Percentiles rank a stretch among this genome's conserved stretches.
phyloP scores from a whole-genome alignment of 2,113 vertebrate species.

The Macrotis lagotis region DNA sequence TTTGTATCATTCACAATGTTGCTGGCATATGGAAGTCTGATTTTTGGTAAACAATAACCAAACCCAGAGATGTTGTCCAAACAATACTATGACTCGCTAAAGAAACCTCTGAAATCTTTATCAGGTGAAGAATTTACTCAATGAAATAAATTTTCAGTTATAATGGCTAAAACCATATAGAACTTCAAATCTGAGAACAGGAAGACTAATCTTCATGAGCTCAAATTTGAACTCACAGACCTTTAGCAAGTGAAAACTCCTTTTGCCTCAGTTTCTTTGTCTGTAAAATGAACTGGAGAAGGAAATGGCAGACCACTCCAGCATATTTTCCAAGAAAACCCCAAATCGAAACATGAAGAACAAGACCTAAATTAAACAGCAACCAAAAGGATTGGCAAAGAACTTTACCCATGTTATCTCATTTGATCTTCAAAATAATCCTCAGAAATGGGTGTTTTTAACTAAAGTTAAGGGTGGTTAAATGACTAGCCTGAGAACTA shows the following conservation, averaged over 20 bases:
- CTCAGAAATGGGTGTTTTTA: not conserved
- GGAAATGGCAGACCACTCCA: not conserved
- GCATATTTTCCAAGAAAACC: not conserved
- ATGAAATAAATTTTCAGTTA: constrained; percentile 25
- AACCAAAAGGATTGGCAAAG: not conserved
- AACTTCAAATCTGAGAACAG: not conserved
- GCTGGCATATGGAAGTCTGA: not conserved
- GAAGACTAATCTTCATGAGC: not conserved
- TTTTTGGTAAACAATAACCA: not conserved
- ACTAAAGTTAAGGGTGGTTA: not conserved
- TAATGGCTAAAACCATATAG: constrained; percentile 32
- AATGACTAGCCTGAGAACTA: not conserved
- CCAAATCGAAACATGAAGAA: not conserved
- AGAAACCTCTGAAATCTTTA: not conserved
- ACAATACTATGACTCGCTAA: not conserved
- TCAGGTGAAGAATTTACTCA: not conserved
- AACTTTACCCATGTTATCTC: not conserved
- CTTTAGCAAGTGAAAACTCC: not conserved
- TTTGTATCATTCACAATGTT: not conserved
- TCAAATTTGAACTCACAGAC: not conserved
- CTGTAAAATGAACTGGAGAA: not conserved
- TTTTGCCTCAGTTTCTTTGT: not conserved
- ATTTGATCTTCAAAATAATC: not conserved
- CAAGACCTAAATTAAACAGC: not conserved
- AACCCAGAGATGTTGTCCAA: not conserved